Evolutionary conservation across 2,113 vertebrate species (phyloP).

Genomic region (Colinus virginianus): DNA sequence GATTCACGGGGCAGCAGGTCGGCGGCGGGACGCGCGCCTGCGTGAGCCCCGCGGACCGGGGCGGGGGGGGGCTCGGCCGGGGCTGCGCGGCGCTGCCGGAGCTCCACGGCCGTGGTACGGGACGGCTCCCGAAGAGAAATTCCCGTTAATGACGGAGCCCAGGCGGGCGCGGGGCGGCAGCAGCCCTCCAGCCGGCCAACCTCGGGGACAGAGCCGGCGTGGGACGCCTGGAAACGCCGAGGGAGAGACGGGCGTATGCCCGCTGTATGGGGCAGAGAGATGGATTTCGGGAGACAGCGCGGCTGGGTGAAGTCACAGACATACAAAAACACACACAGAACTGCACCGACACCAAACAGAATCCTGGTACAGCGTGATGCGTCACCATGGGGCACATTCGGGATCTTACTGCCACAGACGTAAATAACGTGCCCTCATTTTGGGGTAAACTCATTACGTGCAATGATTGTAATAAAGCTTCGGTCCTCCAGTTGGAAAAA

Average conservation of each 20-base stretch:
- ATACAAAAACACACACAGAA: background rate
- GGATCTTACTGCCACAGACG: constrained; percentile 35
- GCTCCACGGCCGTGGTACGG: background rate
- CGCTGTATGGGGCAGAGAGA: background rate
- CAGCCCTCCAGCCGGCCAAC: background rate
- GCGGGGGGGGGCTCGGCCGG: background rate
- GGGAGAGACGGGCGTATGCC: background rate
- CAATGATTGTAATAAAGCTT: constrained; percentile 7
- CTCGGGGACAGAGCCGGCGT: background rate
- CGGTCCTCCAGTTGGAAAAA: background rate
- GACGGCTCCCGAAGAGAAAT: background rate
- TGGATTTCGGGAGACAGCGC: background rate
- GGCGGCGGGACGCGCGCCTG: background rate
- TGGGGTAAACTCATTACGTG: constrained; percentile 21
- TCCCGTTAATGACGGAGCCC: constrained; percentile 13
- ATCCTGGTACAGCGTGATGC: background rate
- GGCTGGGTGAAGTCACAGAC: background rate
- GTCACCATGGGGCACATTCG: background rate
- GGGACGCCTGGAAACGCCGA: background rate
- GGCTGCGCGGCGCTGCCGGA: background rate
- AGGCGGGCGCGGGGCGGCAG: background rate
- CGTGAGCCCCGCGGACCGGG: background rate
- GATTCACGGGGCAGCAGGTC: constrained; percentile 33
- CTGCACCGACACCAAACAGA: background rate
- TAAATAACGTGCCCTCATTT: constrained; percentile 32